Evolutionary conservation across 2,888 invertebrate genomes (phyloP).

Genomic region (Catocala fraxini): DNA sequence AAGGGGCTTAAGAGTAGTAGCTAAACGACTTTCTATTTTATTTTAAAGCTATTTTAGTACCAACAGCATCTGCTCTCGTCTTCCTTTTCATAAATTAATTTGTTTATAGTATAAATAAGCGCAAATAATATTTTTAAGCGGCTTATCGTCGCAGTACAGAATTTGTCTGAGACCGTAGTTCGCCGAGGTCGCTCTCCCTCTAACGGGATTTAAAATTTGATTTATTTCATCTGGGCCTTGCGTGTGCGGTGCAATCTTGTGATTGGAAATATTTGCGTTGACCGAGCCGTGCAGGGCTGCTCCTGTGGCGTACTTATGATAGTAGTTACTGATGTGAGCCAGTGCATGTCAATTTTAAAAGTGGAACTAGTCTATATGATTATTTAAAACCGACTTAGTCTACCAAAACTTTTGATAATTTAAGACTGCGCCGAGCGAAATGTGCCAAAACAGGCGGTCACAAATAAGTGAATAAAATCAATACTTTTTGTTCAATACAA

Average conservation of each 20-base stretch:
- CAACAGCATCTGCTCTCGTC: background rate
- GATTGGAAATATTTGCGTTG: slow-evolving; percentile 48
- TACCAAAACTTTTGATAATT: too few species aligned
- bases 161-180: background rate
- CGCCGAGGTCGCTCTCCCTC: background rate
- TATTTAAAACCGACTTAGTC: too few species aligned
- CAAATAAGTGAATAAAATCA: too few species aligned
- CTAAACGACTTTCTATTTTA: background rate
- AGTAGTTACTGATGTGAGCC: background rate
- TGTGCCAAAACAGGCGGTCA: too few species aligned
- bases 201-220: slow-evolving; percentile 32
- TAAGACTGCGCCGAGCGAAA: too few species aligned
- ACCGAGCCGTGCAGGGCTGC: slow-evolving; percentile 14
- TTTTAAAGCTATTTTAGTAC: background rate
- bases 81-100: background rate
- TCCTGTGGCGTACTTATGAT: background rate
- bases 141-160: slow-evolving; percentile 6
- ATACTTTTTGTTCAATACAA: too few species aligned
- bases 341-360: too few species aligned
- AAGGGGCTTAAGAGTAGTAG: too few species aligned
- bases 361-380: too few species aligned
- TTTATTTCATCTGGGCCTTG: slow-evolving; percentile 32
- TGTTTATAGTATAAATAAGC: slow-evolving; percentile 1
- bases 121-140: slow-evolving; percentile 4
- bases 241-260: slow-evolving; percentile 36